Conservation (phyloP, 1,140 invertebrate species). For the Bemisia tabaci region DNA sequence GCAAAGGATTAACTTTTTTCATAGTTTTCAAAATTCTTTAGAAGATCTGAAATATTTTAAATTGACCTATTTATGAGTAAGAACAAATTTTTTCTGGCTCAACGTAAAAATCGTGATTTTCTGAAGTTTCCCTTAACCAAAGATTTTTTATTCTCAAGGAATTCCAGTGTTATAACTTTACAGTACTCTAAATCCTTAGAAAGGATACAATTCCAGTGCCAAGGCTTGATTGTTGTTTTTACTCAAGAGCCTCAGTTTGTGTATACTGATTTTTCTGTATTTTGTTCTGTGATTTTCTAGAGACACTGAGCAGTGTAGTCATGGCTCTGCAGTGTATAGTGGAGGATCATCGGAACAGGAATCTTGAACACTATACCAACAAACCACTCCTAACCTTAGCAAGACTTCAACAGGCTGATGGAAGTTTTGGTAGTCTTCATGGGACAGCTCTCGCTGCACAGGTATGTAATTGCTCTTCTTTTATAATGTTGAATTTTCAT, state of each 20-base stretch:
- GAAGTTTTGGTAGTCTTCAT: conserved; percentile 66
- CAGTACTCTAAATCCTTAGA: no score
- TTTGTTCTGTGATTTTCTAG: conserved; percentile 31
- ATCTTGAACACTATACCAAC: conserved; percentile 57
- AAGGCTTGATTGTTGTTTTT: neutral
- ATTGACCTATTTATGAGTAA: no score
- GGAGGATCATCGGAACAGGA: conserved; percentile 65
- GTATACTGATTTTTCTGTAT: neutral
- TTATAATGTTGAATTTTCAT: conserved; percentile 1
- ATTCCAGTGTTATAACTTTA: no score
- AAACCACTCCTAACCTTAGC: conserved; percentile 57
- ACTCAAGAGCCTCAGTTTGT: no score
- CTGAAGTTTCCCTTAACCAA: no score
- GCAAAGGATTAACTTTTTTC: no score
- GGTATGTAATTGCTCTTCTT: conserved; percentile 27
- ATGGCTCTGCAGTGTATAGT: conserved; percentile 68
- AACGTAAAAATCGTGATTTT: no score
- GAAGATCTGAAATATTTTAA: no score
- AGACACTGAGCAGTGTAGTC: conserved; percentile 70
- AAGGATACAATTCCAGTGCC: neutral
- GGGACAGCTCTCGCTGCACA: conserved; percentile 67
- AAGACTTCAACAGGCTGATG: conserved; percentile 57
- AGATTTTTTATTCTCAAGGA: no score
- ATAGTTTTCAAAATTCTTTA: no score
- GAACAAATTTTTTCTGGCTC: no score